phyloP scores from a whole-genome alignment of 2,113 vertebrate species.

The Camelus dromedarius region DNA sequence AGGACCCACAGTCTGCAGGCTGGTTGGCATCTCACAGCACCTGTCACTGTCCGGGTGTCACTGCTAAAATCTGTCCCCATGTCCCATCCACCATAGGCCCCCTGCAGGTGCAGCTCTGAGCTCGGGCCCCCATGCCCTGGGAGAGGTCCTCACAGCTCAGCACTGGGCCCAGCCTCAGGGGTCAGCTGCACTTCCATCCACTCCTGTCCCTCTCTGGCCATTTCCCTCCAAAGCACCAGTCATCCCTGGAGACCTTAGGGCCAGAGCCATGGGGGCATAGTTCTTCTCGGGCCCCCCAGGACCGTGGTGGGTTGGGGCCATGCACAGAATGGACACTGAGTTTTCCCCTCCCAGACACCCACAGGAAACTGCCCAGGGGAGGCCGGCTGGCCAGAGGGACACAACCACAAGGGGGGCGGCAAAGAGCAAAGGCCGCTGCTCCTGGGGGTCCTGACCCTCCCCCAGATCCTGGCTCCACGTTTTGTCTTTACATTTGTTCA shows the following conservation, averaged over 20 bases:
- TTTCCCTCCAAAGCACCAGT: background rate
- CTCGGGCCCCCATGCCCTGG: background rate
- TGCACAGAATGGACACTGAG: background rate
- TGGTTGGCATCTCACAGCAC: background rate
- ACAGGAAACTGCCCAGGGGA: background rate
- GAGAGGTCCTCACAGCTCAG: background rate
- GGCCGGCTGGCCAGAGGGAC: too few species aligned
- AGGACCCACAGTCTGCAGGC: background rate
- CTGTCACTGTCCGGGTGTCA: background rate
- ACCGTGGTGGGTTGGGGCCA: too few species aligned
- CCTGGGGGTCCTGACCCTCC: background rate
- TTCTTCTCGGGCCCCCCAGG: too few species aligned
- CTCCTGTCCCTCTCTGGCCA: background rate
- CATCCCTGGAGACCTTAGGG: background rate
- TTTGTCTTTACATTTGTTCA: background rate
- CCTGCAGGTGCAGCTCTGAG: background rate
- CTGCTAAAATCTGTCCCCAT: background rate
- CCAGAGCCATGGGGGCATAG: background rate
- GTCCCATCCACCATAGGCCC: background rate
- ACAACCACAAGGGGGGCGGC: background rate
- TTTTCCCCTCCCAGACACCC: background rate
- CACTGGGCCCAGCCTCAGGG: too few species aligned
- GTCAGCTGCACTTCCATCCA: accelerated
- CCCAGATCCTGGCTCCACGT: background rate
- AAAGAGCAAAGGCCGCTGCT: background rate